A percentile compares a stretch with the other conserved stretches of the same genome.
phyloP scores from a whole-genome alignment of 2,797 vertebrate species.

The Eremophila alpestris region DNA sequence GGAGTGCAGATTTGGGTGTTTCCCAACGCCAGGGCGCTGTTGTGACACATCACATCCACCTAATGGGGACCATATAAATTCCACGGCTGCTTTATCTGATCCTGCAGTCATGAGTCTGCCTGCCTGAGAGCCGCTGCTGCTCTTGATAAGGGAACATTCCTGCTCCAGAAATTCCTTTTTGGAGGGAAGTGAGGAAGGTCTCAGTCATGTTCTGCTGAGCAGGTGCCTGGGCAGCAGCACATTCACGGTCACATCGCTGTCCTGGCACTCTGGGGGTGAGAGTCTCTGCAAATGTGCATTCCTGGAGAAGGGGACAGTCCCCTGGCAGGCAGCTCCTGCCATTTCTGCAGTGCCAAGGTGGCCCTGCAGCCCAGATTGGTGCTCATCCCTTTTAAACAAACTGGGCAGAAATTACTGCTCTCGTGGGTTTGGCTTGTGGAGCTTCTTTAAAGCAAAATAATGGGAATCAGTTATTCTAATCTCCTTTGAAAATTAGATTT shows the following conservation, averaged over 20 bases:
- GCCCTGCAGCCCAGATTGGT: background rate
- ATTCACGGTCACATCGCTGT: background rate
- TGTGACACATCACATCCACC: conserved; percentile 38
- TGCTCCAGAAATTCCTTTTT: conserved; percentile 25
- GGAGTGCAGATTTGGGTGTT: background rate
- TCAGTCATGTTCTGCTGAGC: conserved; percentile 31
- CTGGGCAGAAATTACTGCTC: background rate
- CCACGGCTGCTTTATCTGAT: conserved; percentile 57
- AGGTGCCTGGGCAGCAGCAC: conserved; percentile 15
- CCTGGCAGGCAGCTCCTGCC: background rate
- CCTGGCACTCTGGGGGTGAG: background rate
- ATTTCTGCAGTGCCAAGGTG: background rate
- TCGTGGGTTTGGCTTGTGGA: background rate
- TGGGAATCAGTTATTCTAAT: background rate
- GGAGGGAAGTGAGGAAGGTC: background rate
- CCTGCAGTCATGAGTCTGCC: conserved; percentile 36
- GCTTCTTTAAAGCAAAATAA: background rate
- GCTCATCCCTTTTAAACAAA: background rate
- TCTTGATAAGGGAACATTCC: conserved; percentile 52
- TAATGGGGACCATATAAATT: conserved; percentile 54
- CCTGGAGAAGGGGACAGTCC: background rate
- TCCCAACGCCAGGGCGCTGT: background rate
- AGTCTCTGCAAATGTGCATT: background rate
- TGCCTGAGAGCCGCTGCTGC: conserved; percentile 32
- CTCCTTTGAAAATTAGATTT: background rate